phyloP scores from a whole-genome alignment of 2,888 invertebrate genomes.

The Sisyra terminalis region DNA sequence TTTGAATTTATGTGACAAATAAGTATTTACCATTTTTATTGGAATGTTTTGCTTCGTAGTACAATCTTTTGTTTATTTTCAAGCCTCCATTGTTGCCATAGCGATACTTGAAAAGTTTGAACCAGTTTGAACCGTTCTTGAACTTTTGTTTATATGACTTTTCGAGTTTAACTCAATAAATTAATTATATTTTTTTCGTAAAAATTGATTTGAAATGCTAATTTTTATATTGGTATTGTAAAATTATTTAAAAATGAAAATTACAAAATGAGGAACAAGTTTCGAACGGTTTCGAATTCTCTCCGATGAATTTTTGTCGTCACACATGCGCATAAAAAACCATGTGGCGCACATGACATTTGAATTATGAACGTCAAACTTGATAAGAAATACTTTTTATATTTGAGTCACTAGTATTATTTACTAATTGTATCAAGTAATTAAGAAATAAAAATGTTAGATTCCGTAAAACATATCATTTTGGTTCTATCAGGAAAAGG shows the following conservation, averaged over 20 bases:
- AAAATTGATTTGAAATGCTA: neutral
- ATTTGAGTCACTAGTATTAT: neutral
- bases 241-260: neutral
- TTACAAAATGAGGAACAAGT: neutral
- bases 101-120: neutral
- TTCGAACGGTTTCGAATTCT: no score
- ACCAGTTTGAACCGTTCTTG: neutral
- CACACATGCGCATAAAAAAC: no score
- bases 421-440: neutral
- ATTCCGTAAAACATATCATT: constrained; percentile 68
- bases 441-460: constrained; percentile 39
- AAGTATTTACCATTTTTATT: constrained; percentile 4
- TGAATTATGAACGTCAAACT: no score
- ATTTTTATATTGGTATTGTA: no score
- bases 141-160: neutral
- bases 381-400: neutral
- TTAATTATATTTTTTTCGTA: neutral
- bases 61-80: no score
- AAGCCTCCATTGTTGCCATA: constrained; percentile 6
- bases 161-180: neutral
- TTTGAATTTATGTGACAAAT: constrained; percentile 3
- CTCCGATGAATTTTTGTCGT: no score
- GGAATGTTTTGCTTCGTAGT: no score
- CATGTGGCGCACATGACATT: no score
- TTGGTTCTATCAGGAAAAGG: constrained; percentile 97